Evolutionary conservation across 2,113 vertebrate genomes (phyloP).

Genomic region (Oenanthe oenanthe): DNA sequence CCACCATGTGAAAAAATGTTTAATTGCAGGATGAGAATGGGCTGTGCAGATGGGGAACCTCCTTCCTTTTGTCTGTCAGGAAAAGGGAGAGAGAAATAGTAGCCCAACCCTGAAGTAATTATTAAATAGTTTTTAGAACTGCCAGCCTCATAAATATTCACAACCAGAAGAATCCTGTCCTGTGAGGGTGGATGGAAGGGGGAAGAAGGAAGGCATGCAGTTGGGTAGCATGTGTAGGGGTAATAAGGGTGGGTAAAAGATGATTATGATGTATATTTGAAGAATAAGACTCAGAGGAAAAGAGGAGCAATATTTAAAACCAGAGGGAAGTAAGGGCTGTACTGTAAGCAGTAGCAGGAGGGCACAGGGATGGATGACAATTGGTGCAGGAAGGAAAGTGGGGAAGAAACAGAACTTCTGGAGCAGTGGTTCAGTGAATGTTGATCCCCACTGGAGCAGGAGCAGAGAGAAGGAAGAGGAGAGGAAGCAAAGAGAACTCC

Average conservation of each 20-base stretch:
- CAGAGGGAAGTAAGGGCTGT: neutral
- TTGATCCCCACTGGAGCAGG: neutral
- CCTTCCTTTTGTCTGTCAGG: neutral
- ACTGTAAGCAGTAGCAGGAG: neutral
- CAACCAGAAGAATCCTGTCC: neutral
- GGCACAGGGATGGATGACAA: neutral
- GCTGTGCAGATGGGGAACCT: neutral
- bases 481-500: neutral
- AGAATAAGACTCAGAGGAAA: neutral
- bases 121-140: neutral
- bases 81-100: neutral
- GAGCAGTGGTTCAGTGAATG: neutral
- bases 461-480: neutral
- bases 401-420: neutral
- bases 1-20: neutral
- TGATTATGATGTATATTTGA: neutral
- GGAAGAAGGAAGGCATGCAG: neutral
- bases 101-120: neutral
- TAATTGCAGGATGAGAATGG: neutral
- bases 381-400: neutral
- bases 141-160: neutral
- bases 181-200: neutral
- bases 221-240: neutral
- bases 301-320: neutral
- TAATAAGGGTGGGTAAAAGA: neutral